phyloP scores from a whole-genome alignment of 2,113 vertebrate genomes.

The Cyprinodon tularosa region DNA sequence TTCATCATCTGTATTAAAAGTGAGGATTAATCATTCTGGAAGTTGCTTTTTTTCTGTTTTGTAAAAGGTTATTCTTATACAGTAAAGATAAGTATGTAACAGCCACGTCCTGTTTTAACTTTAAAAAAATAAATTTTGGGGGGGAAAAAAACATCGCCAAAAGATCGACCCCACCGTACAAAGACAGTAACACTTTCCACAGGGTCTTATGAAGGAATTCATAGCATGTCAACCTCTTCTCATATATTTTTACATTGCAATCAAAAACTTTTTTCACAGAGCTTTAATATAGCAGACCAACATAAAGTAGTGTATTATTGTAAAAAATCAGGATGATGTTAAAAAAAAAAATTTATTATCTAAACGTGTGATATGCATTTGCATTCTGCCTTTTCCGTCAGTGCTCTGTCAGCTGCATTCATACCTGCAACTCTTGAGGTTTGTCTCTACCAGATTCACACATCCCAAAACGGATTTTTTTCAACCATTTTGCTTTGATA shows the following conservation, averaged over 20 bases:
- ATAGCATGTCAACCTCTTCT: no score
- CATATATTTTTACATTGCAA: neutral
- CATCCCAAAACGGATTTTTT: no score
- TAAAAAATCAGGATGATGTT: no score
- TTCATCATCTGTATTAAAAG: constrained; percentile 49
- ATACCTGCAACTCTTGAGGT: no score
- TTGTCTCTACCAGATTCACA: no score
- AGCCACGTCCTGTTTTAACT: constrained; percentile 48
- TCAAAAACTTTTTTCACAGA: neutral
- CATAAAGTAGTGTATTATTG: neutral
- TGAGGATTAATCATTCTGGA: constrained; percentile 37
- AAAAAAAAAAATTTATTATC: no score
- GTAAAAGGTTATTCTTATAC: constrained; percentile 33
- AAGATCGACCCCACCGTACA: constrained; percentile 42
- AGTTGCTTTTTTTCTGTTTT: constrained; percentile 28
- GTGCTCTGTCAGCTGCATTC: no score
- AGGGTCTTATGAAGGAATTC: neutral
- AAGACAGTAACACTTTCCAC: constrained; percentile 63
- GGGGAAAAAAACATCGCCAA: constrained; percentile 27
- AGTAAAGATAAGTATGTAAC: constrained; percentile 36
- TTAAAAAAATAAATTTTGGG: constrained; percentile 32
- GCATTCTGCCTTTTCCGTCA: no score
- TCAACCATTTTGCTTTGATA: no score
- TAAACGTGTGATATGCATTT: no score
- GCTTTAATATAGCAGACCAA: neutral